These are phyloP conservation scores for Nyctalus aviator DNA, from an alignment of 2,797 vertebrate genomes.

Conservation along the genomic window DNA sequence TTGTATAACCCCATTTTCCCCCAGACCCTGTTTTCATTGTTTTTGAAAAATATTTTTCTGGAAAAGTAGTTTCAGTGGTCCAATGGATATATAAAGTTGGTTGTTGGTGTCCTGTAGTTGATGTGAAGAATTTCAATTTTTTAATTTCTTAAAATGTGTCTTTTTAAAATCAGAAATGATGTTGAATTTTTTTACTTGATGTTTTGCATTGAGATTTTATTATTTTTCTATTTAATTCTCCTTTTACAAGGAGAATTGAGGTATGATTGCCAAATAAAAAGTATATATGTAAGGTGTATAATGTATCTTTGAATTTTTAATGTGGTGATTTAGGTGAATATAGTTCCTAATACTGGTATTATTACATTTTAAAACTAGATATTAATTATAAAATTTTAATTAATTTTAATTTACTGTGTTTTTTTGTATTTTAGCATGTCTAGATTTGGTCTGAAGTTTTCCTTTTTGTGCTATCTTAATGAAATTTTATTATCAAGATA, in stretches of 20 bases:
- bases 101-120: not conserved
- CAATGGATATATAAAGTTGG: not conserved
- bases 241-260: not conserved
- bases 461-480: not conserved
- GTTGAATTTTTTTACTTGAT: slow-evolving; percentile 13
- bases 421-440: not conserved
- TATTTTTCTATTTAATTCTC: not conserved
- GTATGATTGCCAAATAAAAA: not conserved
- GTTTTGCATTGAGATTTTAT: not conserved
- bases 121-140: not conserved
- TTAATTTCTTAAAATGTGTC: slow-evolving; percentile 1
- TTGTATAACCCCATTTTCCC: not conserved
- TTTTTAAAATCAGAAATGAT: not conserved
- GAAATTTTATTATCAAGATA: not conserved
- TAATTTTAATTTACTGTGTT: slow-evolving; percentile 20
- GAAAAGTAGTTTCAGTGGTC: slow-evolving; percentile 14
- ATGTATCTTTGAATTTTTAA: not conserved
- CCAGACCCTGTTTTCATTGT: not conserved
- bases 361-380: not conserved
- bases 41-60: not conserved
- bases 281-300: not conserved
- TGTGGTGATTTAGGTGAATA: not conserved
- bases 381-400: not conserved
- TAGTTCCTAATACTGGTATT: not conserved
- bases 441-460: not conserved